phyloP scores from a whole-genome alignment of 2,797 vertebrate species.

The Sparidentex hasta region DNA sequence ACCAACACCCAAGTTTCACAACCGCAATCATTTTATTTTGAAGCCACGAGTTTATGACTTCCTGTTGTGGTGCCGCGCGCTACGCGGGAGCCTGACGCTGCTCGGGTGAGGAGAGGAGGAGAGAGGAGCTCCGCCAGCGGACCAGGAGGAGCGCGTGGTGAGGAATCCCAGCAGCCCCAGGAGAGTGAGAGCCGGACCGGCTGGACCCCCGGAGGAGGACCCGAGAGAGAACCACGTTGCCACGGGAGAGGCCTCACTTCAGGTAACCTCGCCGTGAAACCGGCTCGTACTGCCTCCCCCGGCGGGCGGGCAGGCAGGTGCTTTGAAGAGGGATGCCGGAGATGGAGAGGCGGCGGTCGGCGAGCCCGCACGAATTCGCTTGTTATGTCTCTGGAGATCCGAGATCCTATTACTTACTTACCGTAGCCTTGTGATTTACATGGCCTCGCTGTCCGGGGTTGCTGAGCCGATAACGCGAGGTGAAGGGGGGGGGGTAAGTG shows the following conservation, averaged over 20 bases:
- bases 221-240: slow-evolving; percentile 79
- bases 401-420: slow-evolving; percentile 51
- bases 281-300: slow-evolving; percentile 16
- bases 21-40: slow-evolving; percentile 52
- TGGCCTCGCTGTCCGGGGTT: slow-evolving; percentile 36
- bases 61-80: background rate
- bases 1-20: background rate
- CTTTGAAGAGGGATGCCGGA: slow-evolving; percentile 30
- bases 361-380: slow-evolving; percentile 43
- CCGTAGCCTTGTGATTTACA: slow-evolving; percentile 20
- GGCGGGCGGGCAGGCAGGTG: slow-evolving; percentile 58
- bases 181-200: slow-evolving; percentile 76
- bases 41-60: background rate
- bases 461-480: background rate
- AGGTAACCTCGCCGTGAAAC: slow-evolving; percentile 78
- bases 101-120: slow-evolving; percentile 63
- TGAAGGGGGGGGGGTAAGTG: background rate
- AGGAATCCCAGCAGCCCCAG: slow-evolving; percentile 77
- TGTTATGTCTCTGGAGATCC: slow-evolving; percentile 58
- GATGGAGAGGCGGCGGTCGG: slow-evolving; percentile 58
- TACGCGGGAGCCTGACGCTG: slow-evolving; percentile 53
- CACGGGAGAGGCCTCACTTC: slow-evolving; percentile 81
- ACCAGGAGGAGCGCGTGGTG: slow-evolving; percentile 66
- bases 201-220: slow-evolving; percentile 82
- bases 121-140: slow-evolving; percentile 73